Conservation (phyloP, 92 coral and sea anemone species). For the Zoanthus sansibaricus region DNA sequence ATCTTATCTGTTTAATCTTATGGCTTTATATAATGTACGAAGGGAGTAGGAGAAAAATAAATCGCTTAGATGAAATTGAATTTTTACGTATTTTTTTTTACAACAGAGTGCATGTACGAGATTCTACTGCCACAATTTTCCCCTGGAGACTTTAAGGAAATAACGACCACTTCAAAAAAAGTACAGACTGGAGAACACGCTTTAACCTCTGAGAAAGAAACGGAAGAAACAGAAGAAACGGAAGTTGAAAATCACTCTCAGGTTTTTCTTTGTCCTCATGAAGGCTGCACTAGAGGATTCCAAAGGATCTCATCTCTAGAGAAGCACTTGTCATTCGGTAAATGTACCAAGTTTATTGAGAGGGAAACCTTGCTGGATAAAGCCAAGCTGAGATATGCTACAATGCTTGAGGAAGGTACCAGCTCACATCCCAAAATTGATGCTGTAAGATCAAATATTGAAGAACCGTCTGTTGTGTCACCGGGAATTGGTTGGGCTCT, state of each 20-base stretch:
- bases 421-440: constrained; percentile 8
- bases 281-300: constrained; percentile 50
- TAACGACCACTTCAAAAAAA: neutral
- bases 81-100: neutral
- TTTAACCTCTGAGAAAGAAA: neutral
- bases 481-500: constrained; percentile 14
- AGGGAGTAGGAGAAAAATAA: neutral
- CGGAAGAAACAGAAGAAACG: neutral
- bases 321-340: constrained; percentile 41
- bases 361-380: constrained; percentile 53
- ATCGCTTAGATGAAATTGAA: no score
- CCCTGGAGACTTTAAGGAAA: constrained; percentile 24
- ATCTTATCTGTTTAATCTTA: constrained; percentile 10
- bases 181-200: neutral
- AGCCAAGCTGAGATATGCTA: constrained; percentile 48
- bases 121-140: neutral
- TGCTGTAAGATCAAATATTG: constrained; percentile 15
- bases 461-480: constrained; percentile 18
- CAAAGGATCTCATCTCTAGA: constrained; percentile 29
- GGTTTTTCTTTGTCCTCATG: constrained; percentile 46
- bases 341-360: constrained; percentile 38
- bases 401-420: constrained; percentile 23
- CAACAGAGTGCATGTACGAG: constrained; percentile 9
- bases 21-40: neutral
- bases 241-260: constrained; percentile 21